Evolutionary conservation across 1,140 invertebrate species (phyloP).

Genomic region (Sminthurides bifidus): DNA sequence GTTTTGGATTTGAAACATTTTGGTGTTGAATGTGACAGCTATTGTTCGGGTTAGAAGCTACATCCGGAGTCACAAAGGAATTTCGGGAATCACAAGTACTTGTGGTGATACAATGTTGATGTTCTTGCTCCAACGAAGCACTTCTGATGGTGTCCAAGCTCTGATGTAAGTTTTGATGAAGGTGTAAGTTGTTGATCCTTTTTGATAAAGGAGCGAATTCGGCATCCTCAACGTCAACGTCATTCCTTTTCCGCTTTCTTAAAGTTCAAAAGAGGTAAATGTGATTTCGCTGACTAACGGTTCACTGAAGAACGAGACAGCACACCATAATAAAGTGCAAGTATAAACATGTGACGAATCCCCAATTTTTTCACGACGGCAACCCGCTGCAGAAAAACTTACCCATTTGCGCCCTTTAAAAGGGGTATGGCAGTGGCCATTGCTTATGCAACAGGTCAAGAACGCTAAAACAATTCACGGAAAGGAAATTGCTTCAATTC

Average conservation of each 20-base stretch:
- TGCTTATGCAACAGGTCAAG: not conserved
- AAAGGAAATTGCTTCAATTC: too few relatives aligned
- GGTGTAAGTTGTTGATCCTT: slow-evolving; percentile 26
- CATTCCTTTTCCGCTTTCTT: slow-evolving; percentile 20
- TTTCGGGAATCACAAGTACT: too few relatives aligned
- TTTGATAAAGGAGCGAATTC: slow-evolving; percentile 27
- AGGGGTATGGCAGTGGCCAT: not conserved
- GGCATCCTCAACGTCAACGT: slow-evolving; percentile 17
- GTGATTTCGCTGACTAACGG: not conserved
- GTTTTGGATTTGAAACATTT: too few relatives aligned
- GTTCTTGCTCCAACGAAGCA: too few relatives aligned
- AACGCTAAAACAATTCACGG: too few relatives aligned
- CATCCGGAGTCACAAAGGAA: too few relatives aligned
- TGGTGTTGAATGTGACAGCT: too few relatives aligned
- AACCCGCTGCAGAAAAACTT: not conserved
- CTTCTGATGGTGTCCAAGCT: too few relatives aligned
- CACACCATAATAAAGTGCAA: not conserved
- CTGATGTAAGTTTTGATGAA: slow-evolving; percentile 12
- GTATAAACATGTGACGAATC: not conserved
- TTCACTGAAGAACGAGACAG: not conserved
- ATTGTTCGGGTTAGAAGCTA: too few relatives aligned
- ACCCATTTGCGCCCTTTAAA: slow-evolving; percentile 2
- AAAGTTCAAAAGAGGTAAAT: not conserved
- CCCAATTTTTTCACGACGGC: not conserved
- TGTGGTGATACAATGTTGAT: too few relatives aligned